Evolutionary conservation across 2,888 invertebrate species (phyloP).

Genomic region (Dione juno): DNA sequence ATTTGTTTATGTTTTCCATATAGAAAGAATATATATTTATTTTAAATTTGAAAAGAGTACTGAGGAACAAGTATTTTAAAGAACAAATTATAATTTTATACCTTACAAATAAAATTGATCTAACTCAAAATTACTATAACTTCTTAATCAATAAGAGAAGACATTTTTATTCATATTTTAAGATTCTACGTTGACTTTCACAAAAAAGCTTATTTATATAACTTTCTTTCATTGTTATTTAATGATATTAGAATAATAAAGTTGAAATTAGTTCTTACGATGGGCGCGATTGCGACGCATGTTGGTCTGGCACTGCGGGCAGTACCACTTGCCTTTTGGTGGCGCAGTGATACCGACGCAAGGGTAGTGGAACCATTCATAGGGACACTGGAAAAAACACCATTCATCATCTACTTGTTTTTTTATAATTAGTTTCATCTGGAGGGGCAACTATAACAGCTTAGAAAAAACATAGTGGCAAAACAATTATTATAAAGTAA

Average conservation of each 20-base stretch:
- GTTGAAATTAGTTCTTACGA: constrained; percentile 86
- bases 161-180: not conserved
- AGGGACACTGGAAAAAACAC: constrained; percentile 89
- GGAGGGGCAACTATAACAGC: too few species aligned
- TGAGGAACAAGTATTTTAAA: not conserved
- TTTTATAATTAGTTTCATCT: too few species aligned
- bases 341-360: constrained; percentile 98
- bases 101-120: too few species aligned
- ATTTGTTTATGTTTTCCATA: not conserved
- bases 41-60: constrained; percentile 3
- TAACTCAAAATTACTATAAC: too few species aligned
- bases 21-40: not conserved
- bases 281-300: constrained; percentile 92
- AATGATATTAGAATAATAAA: not conserved
- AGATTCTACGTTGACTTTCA: not conserved
- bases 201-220: not conserved
- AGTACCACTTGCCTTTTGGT: constrained; percentile 99
- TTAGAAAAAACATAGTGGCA: too few species aligned
- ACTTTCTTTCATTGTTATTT: not conserved
- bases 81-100: too few species aligned
- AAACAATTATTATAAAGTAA: too few species aligned
- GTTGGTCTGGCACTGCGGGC: constrained; percentile 95
- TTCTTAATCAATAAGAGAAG: not conserved
- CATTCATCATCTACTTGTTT: not conserved
- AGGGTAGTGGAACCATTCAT: constrained; percentile 99